A percentile compares a stretch with the other conserved stretches of the same genome.
Conservation (phyloP, 2,113 vertebrate species). For the Tor tambroides region DNA sequence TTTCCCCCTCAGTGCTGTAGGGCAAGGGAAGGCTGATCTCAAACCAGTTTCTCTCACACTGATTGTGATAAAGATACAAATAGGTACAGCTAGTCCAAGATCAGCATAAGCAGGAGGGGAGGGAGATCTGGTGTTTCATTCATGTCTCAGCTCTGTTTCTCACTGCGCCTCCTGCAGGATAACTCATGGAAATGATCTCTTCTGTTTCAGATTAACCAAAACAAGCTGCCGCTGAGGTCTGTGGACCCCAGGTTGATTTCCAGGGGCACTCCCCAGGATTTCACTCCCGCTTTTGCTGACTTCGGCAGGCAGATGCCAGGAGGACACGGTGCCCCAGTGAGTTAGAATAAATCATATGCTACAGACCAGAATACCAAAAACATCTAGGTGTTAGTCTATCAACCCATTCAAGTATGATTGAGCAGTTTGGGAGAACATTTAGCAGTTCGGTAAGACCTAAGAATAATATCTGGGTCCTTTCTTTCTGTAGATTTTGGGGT, state of each 20-base stretch:
- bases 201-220: slow-evolving; percentile 88
- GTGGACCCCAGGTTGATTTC: slow-evolving; percentile 89
- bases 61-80: not conserved
- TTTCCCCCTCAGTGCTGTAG: slow-evolving; percentile 9
- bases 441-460: not conserved
- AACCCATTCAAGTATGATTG: not conserved
- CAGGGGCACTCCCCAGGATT: slow-evolving; percentile 86
- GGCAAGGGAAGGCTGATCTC: not conserved
- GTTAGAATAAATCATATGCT: slow-evolving; percentile 62
- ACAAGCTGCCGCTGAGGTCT: slow-evolving; percentile 83
- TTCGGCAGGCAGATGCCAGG: slow-evolving; percentile 88
- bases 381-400: not conserved
- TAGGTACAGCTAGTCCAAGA: not conserved
- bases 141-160: slow-evolving; percentile 5
- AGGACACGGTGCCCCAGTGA: slow-evolving; percentile 87
- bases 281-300: slow-evolving; percentile 97
- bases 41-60: not conserved
- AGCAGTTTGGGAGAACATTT: not conserved
- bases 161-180: slow-evolving; percentile 72
- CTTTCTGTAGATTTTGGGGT: no score
- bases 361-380: not conserved
- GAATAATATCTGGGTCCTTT: not conserved
- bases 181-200: not conserved
- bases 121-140: slow-evolving; percentile 34
- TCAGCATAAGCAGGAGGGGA: not conserved